phyloP scores from a whole-genome alignment of 2,797 vertebrate species.

The Phoxinus dragarum region DNA sequence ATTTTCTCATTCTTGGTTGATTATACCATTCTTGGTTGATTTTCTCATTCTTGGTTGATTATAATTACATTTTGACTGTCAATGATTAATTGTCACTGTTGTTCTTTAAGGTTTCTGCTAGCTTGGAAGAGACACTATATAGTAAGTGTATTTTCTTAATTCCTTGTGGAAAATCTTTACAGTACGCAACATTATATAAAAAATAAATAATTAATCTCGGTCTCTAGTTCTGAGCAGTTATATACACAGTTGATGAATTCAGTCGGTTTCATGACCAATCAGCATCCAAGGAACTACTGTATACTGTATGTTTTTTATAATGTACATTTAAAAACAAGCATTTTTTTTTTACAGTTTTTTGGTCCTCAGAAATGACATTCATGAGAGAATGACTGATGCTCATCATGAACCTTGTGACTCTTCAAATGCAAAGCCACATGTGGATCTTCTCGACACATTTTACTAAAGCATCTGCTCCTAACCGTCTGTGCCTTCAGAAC shows the following conservation, averaged over 20 bases:
- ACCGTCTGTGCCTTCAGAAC: not conserved
- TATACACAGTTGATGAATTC: too few species aligned
- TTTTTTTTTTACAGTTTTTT: not conserved
- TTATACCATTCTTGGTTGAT: too few species aligned
- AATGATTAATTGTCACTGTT: not conserved
- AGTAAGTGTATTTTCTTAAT: not conserved
- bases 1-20: too few species aligned
- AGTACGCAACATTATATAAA: not conserved
- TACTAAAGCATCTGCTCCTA: not conserved
- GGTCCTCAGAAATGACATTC: not conserved
- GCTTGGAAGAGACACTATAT: not conserved
- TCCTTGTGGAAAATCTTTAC: not conserved
- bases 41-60: too few species aligned
- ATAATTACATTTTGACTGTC: not conserved
- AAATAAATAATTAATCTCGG: not conserved
- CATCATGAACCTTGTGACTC: not conserved
- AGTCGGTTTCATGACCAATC: not conserved
- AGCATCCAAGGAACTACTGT: not conserved
- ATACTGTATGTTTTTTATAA: not conserved
- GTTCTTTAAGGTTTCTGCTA: not conserved
- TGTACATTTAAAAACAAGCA: too few species aligned
- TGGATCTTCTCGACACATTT: not conserved
- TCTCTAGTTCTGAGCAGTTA: not conserved
- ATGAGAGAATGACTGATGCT: not conserved
- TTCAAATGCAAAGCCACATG: not conserved